Percentiles rank a stretch among this genome's conserved stretches.
phyloP scores from a whole-genome alignment of 2,888 invertebrate genomes.

The Xestoiulus laeticollis region DNA sequence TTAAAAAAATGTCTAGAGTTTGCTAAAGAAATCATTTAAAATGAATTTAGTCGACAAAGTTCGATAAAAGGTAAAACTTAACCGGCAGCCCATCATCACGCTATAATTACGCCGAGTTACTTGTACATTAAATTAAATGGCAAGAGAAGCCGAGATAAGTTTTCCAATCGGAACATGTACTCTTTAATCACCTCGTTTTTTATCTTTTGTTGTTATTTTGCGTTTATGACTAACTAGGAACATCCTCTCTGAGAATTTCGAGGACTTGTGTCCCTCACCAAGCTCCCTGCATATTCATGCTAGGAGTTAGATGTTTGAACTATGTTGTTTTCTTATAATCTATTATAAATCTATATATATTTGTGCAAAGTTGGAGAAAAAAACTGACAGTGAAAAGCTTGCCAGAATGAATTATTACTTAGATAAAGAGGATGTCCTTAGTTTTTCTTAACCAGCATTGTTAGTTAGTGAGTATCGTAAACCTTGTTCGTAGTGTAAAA shows the following conservation, averaged over 20 bases:
- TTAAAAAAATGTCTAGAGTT: constrained; percentile 7
- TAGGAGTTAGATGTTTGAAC: background rate
- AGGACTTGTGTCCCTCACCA: constrained; percentile 43
- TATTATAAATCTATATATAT: constrained; percentile 12
- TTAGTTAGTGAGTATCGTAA: constrained; percentile 24
- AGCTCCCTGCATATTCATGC: background rate
- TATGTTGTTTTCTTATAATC: background rate
- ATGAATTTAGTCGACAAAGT: background rate
- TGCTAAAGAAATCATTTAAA: constrained; percentile 4
- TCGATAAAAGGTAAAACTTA: background rate
- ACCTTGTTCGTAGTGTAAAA: constrained; percentile 12
- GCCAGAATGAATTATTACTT: constrained; percentile 10
- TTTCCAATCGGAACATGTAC: constrained; percentile 33
- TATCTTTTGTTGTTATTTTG: background rate
- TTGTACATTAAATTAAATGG: background rate
- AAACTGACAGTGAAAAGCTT: background rate
- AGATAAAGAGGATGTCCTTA: constrained; percentile 37
- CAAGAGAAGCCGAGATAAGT: background rate
- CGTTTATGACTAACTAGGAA: constrained; percentile 40
- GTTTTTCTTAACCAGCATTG: constrained; percentile 5
- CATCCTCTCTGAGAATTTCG: constrained; percentile 40
- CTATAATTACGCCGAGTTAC: background rate
- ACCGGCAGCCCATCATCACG: constrained; percentile 26
- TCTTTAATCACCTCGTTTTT: constrained; percentile 28
- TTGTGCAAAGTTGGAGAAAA: background rate